Evolutionary conservation across 1,140 invertebrate genomes (phyloP).

Genomic region (Cydia fagiglandana): DNA sequence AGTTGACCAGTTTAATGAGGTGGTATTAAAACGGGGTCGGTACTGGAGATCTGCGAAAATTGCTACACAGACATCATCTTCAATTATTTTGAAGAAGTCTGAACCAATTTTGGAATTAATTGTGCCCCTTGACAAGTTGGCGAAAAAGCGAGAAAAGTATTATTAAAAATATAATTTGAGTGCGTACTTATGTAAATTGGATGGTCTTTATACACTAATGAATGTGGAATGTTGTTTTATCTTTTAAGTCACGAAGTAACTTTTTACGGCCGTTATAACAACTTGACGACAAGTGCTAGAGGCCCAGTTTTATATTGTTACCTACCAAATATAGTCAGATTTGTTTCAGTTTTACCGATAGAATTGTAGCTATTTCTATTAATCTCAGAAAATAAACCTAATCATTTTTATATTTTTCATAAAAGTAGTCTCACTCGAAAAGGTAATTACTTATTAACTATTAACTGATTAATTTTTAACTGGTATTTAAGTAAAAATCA

Average conservation of each 20-base stretch:
- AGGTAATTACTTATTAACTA: too few species aligned
- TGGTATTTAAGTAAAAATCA: too few species aligned
- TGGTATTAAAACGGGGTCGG: background rate
- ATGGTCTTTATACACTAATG: background rate
- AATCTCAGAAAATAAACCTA: too few species aligned
- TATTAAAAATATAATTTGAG: conserved; percentile 11
- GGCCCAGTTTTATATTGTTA: too few species aligned
- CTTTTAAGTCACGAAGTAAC: background rate
- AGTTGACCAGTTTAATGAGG: background rate
- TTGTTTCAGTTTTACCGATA: too few species aligned
- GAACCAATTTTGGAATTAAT: conserved; percentile 42
- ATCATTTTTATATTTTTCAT: too few species aligned
- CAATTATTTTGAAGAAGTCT: conserved; percentile 59
- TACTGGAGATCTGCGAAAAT: background rate
- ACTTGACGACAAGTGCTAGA: too few species aligned
- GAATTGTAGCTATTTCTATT: too few species aligned
- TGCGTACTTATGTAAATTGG: background rate
- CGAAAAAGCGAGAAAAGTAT: conserved; percentile 13
- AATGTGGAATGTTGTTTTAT: background rate
- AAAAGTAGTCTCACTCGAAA: too few species aligned
- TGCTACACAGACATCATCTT: conserved; percentile 38
- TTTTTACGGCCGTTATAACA: too few species aligned
- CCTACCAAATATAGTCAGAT: too few species aligned
- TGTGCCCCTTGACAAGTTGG: conserved; percentile 37
- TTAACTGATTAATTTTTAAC: too few species aligned